Evolutionary conservation across 2,888 invertebrate species (phyloP), one percentile per base, ranked within the genome.

Genomic region (Hofmannophila pseudospretella): DNA sequence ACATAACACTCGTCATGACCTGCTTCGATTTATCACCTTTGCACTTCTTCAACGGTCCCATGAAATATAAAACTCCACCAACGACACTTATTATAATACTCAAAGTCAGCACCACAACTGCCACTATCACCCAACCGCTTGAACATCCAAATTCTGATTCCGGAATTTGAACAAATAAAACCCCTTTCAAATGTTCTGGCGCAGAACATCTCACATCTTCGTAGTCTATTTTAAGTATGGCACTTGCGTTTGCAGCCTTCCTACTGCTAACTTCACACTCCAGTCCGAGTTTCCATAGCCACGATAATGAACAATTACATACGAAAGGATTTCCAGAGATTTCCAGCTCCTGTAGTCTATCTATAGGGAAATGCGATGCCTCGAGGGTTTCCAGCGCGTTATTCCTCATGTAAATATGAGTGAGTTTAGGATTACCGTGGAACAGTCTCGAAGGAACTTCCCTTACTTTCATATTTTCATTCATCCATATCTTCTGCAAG

Each of bases 251-350:
- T 28, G 68, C 73, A 38, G 70, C 67, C 41, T 70, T 77, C 42
- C 67, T 79, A 41, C 58, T 73, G 37, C 64, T 79, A 4, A 73
- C 59, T 60, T 82, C 81, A 56, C 80, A 81, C 41, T 84, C 82
- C 45, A 68, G 72, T 13, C 77, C 80, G 30, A 95, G 86, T 61
- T 92, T 92, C 94, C 95, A 95, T 28, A 96, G 81, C 96, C 96
- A 96, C 44, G 94, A 88, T 41, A 96, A 79, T 34, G 95, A 95
- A 67, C 96, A 96, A 74, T 96, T 96, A 77, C 96, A 96, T 42
- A 91, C 89, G 45, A 96, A 88, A 0, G 95, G 95, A 80, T 96
- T 96, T 19, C 94, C 94, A 20, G 94, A 93, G 35, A 96, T 88
- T 49, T 92, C 90, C 20, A 96, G 82, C 41, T 90, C 90, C 61